A percentile compares a stretch with the other conserved stretches of the same genome.
phyloP scores from a whole-genome alignment of 2,113 vertebrate genomes.

The Oncorhynchus kisutch region DNA sequence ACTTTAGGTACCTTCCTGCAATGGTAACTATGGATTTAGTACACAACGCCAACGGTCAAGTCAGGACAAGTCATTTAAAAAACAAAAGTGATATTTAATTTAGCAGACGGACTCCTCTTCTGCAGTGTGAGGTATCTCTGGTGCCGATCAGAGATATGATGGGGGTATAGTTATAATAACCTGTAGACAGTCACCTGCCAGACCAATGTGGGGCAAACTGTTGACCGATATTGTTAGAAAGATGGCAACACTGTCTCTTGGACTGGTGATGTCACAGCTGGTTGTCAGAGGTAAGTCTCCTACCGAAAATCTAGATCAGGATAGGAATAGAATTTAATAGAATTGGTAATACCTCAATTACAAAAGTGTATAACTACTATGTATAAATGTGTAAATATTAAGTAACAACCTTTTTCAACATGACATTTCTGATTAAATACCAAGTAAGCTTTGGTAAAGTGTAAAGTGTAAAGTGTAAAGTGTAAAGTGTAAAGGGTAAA shows the following conservation, averaged over 20 bases:
- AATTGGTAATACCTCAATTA: neutral
- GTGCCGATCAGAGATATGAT: neutral
- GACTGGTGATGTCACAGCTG: constrained; percentile 44
- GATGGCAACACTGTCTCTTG: constrained; percentile 40
- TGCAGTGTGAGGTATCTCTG: neutral
- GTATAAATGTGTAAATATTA: too few relatives aligned
- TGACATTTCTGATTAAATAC: too few relatives aligned
- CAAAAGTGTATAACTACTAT: neutral
- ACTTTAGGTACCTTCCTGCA: constrained; percentile 15
- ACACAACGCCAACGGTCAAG: neutral
- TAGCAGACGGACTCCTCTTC: neutral
- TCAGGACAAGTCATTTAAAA: constrained; percentile 23
- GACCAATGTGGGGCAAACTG: constrained; percentile 41
- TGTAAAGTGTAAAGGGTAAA: too few relatives aligned
- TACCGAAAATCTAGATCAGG: neutral
- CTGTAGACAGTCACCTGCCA: neutral
- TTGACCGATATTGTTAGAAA: neutral
- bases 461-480: too few relatives aligned
- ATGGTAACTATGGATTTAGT: constrained; percentile 16
- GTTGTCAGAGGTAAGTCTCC: constrained; percentile 46
- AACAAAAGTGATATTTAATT: constrained; percentile 44
- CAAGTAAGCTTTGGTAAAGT: too few relatives aligned
- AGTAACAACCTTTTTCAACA: too few relatives aligned
- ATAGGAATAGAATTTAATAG: too few relatives aligned
- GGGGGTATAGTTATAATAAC: neutral